Evolutionary conservation across 2,797 vertebrate genomes (phyloP).

Genomic region (Sebastes wilsoni): DNA sequence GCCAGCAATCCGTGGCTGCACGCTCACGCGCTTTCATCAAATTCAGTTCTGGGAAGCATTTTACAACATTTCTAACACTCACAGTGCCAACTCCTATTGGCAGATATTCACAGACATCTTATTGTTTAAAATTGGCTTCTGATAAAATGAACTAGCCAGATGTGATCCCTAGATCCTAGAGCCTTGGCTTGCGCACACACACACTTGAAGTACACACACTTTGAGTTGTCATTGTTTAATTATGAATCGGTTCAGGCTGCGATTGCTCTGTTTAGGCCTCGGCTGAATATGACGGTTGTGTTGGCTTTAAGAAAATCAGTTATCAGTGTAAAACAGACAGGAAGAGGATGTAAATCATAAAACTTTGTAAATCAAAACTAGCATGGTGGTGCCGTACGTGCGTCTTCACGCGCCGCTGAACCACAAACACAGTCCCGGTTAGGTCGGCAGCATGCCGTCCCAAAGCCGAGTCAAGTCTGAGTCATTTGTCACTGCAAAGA

Average conservation of each 20-base stretch:
- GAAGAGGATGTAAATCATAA: background rate
- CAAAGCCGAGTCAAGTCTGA: conserved; percentile 11
- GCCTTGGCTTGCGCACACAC: background rate
- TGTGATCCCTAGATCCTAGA: conserved; percentile 32
- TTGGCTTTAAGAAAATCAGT: background rate
- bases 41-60: conserved; percentile 11
- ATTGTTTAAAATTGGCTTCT: conserved; percentile 44
- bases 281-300: background rate
- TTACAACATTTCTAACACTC: conserved; percentile 29
- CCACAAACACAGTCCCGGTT: conserved; percentile 7
- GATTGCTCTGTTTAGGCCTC: background rate
- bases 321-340: conserved; percentile 18
- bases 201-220: conserved; percentile 5
- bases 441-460: conserved; percentile 2
- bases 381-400: background rate
- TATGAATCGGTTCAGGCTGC: background rate
- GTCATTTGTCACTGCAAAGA: conserved; percentile 50
- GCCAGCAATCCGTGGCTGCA: conserved; percentile 11
- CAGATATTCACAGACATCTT: conserved; percentile 45
- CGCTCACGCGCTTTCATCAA: conserved; percentile 15
- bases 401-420: conserved; percentile 10
- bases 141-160: conserved; percentile 53
- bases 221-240: conserved; percentile 14
- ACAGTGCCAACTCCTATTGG: conserved; percentile 47
- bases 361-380: conserved; percentile 18